These are phyloP conservation scores for Pristionchus entomophagus DNA, from an alignment of 2,888 invertebrate species.

Conservation along the genomic window DNA sequence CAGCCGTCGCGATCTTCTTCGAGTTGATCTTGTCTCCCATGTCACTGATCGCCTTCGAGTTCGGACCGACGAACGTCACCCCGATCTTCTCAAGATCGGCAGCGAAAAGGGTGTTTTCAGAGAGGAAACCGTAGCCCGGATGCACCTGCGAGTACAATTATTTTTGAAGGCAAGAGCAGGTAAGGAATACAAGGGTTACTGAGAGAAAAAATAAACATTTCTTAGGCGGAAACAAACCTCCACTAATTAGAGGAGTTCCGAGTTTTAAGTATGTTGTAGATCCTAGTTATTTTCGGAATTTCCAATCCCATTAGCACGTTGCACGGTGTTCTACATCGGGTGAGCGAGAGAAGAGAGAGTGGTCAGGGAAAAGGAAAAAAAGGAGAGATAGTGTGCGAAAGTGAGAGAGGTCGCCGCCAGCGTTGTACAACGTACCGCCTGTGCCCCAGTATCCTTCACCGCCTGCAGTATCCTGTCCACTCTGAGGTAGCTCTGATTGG, in stretches of 20 bases:
- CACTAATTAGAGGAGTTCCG: too few relatives aligned
- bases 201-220: too few relatives aligned
- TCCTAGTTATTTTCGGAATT: too few relatives aligned
- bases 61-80: slow-evolving; percentile 67
- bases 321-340: too few relatives aligned
- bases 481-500: slow-evolving; percentile 81
- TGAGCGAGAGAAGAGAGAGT: too few relatives aligned
- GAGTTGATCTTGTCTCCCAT: slow-evolving; percentile 85
- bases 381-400: too few relatives aligned
- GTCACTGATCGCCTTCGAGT: slow-evolving; percentile 79
- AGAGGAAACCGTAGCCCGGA: slow-evolving; percentile 84
- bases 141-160: slow-evolving; percentile 83
- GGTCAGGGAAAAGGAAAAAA: too few relatives aligned
- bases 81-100: slow-evolving; percentile 77
- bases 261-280: too few relatives aligned
- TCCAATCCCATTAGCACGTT: background rate
- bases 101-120: slow-evolving; percentile 83
- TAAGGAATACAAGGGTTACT: slow-evolving; percentile 83
- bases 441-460: slow-evolving; percentile 80
- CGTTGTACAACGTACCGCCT: slow-evolving; percentile 81
- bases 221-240: too few relatives aligned
- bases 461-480: slow-evolving; percentile 82
- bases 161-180: slow-evolving; percentile 85
- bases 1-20: slow-evolving; percentile 81
- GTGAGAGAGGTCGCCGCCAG: too few relatives aligned